Percentiles rank a stretch among this genome's conserved stretches.
These are phyloP conservation scores for Ceyx erithaca DNA, from an alignment of 2,797 vertebrate genomes.

Conservation along the genomic window DNA sequence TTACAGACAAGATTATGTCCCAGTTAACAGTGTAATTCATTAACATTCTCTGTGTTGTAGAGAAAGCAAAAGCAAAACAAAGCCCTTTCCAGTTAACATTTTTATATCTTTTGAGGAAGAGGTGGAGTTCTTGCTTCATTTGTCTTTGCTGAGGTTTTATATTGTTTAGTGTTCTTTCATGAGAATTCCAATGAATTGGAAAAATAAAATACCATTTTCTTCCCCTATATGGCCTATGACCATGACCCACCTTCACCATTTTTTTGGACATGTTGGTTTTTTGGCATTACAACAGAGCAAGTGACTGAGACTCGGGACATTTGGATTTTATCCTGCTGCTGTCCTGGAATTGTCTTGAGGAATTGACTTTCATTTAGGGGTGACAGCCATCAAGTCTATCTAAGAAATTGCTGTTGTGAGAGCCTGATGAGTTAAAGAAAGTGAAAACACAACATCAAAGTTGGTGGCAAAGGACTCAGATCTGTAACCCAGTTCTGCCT, in stretches of 20 bases:
- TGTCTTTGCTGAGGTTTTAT: constrained; percentile 42
- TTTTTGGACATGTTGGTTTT: background rate
- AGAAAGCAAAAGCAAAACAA: constrained; percentile 55
- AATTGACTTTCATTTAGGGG: background rate
- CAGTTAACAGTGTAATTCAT: constrained; percentile 73
- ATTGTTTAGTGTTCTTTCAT: constrained; percentile 20
- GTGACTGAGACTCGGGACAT: background rate
- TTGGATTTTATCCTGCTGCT: background rate
- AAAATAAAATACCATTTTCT: background rate
- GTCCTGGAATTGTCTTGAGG: background rate
- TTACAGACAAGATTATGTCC: constrained; percentile 67
- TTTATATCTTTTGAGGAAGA: constrained; percentile 39
- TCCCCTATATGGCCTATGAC: background rate
- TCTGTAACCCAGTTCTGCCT: constrained; percentile 1
- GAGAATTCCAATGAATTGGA: background rate
- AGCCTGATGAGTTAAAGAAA: constrained; percentile 42
- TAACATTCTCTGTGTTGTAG: constrained; percentile 59
- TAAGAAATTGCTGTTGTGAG: background rate
- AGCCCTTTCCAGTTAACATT: constrained; percentile 40
- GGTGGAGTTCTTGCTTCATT: constrained; percentile 47
- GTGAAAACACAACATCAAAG: background rate
- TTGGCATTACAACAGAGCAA: background rate
- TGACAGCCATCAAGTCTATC: background rate
- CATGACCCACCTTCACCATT: background rate
- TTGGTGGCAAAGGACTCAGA: background rate